These are phyloP conservation scores for Pelmatolapia mariae DNA, from an alignment of 2,113 vertebrate species.

Conservation along the genomic window DNA sequence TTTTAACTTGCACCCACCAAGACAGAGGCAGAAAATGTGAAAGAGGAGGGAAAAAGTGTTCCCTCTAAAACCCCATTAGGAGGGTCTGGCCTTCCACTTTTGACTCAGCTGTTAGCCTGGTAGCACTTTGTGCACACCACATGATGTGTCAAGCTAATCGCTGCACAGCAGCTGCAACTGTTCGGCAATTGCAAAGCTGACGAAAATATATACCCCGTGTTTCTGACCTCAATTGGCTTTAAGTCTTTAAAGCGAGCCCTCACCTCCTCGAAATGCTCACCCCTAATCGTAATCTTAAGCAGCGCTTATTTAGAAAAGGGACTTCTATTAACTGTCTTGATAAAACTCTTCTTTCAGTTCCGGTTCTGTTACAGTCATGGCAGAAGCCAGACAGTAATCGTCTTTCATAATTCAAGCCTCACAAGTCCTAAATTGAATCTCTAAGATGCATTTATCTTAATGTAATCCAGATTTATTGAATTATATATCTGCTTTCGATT, in stretches of 20 bases:
- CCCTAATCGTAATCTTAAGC: not conserved
- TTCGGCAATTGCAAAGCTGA: constrained; percentile 16
- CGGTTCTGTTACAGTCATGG: constrained; percentile 7
- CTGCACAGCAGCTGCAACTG: constrained; percentile 49
- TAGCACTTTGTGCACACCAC: constrained; percentile 57
- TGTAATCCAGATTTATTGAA: constrained; percentile 58
- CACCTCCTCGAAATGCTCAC: constrained; percentile 11
- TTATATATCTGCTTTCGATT: constrained; percentile 56
- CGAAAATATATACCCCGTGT: constrained; percentile 28
- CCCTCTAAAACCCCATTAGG: constrained; percentile 14
- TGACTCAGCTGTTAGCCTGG: constrained; percentile 60
- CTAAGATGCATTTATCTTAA: constrained; percentile 51
- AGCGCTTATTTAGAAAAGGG: constrained; percentile 19
- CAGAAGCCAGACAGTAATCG: constrained; percentile 34
- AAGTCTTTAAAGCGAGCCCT: constrained; percentile 22
- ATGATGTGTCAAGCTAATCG: constrained; percentile 53
- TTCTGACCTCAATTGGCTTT: constrained; percentile 47
- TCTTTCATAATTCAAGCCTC: constrained; percentile 58
- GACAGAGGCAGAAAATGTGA: not conserved
- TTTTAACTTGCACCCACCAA: constrained; percentile 19
- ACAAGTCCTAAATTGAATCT: constrained; percentile 58
- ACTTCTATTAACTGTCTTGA: constrained; percentile 22
- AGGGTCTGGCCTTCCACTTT: constrained; percentile 23
- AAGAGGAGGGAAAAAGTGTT: not conserved
- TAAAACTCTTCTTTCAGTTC: constrained; percentile 14